Percentiles rank a stretch among this genome's conserved stretches.
Conservation (phyloP, 2,888 invertebrate genomes). For the Cephus sareptanus region DNA sequence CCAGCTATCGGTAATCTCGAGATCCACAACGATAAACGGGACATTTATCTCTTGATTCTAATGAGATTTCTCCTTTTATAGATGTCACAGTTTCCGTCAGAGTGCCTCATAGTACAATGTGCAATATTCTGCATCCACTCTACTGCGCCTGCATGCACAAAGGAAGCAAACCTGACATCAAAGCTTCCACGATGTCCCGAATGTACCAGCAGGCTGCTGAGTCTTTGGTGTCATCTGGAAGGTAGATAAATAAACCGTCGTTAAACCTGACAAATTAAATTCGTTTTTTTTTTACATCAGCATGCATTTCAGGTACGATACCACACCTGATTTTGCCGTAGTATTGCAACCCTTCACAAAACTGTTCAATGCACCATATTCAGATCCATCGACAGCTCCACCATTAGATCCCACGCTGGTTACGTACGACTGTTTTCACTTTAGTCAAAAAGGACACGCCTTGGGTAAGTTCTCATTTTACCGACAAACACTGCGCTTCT, state of each 20-base stretch:
- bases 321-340: conserved; percentile 77
- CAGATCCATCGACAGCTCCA: conserved; percentile 64
- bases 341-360: conserved; percentile 80
- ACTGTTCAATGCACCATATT: conserved; percentile 73
- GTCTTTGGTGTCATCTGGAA: conserved; percentile 68
- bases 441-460: conserved; percentile 84
- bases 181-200: conserved; percentile 72
- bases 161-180: conserved; percentile 70
- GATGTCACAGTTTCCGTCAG: conserved; percentile 80
- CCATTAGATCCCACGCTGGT: conserved; percentile 76
- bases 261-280: background rate
- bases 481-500: background rate
- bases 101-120: conserved; percentile 73
- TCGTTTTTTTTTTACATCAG: background rate
- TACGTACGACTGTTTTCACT: conserved; percentile 83
- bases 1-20: conserved; percentile 73
- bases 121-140: conserved; percentile 77
- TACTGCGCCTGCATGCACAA: conserved; percentile 81
- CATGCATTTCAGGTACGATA: conserved; percentile 69
- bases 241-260: conserved; percentile 48
- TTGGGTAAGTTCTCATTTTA: conserved; percentile 68
- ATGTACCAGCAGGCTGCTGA: conserved; percentile 77
- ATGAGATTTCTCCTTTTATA: conserved; percentile 55
- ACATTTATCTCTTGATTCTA: background rate
- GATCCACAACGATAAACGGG: background rate